phyloP scores from a whole-genome alignment of 2,888 invertebrate genomes.

The Camptogramma bilineatum region DNA sequence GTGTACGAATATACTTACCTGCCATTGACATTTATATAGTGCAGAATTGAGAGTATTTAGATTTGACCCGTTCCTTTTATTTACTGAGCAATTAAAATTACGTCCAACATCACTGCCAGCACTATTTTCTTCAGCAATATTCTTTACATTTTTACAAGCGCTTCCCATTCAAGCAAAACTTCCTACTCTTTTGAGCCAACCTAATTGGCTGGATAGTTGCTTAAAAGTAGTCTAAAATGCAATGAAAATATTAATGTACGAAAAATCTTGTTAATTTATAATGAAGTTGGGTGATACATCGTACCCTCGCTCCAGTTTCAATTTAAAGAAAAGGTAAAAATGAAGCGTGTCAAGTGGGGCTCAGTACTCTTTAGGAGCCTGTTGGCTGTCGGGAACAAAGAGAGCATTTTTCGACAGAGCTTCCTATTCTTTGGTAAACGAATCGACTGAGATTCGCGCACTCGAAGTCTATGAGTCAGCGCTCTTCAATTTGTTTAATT shows the following conservation, averaged over 20 bases:
- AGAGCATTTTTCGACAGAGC: conserved; percentile 66
- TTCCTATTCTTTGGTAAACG: conserved; percentile 62
- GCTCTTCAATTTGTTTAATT: conserved; percentile 52
- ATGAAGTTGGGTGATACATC: conserved; percentile 63
- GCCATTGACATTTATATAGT: not conserved
- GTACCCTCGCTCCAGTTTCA: conserved; percentile 71
- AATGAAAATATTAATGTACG: conserved; percentile 48
- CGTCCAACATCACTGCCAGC: conserved; percentile 8
- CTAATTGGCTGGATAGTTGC: conserved; percentile 34
- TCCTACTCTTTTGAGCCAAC: conserved; percentile 23
- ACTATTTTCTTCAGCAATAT: conserved; percentile 14
- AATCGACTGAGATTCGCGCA: conserved; percentile 71
- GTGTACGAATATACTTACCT: not conserved
- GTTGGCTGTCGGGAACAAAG: conserved; percentile 79
- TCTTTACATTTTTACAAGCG: conserved; percentile 16
- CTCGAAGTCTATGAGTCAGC: conserved; percentile 56
- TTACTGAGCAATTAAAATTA: conserved; percentile 3
- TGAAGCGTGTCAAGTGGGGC: conserved; percentile 82
- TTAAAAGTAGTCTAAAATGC: conserved; percentile 26
- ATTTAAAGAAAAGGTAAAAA: conserved; percentile 79
- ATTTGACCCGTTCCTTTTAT: not conserved
- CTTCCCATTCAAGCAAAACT: conserved; percentile 19
- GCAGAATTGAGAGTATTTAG: not conserved
- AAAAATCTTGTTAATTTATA: conserved; percentile 63
- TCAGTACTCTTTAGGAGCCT: conserved; percentile 71